Evolutionary conservation across 2,113 vertebrate species (phyloP), one percentile per base, ranked within the genome.

Genomic region (Andinoacara biseriatus): DNA sequence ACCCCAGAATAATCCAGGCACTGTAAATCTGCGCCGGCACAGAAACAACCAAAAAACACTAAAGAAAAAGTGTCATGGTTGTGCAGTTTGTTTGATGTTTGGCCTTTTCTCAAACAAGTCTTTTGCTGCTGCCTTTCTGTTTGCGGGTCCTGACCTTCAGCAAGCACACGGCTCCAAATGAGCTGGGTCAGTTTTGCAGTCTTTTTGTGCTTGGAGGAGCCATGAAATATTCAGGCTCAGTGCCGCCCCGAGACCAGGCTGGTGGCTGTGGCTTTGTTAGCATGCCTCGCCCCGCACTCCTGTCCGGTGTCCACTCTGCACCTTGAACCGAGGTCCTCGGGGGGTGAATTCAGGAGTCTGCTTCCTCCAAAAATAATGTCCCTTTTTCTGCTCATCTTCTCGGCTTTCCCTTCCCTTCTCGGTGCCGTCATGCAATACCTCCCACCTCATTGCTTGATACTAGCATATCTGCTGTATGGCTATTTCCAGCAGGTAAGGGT

Each of bases 161-260:
- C 86, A 75, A 83, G 63, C 74, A n/a, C 78, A 33, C 26, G 33
- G 82, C 88, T 90, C 87, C 88, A 94, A 93, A 94, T 75, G 87
- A 93, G 94, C 93, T 92, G 91, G 95, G 95, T 95, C 95, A 96
- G 95, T 96, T 97, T 96, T 96, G 96, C 95, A 96, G 97, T 97
- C 96, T 96, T 97, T 97, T 97, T 97, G 97, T 97, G 97, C 97
- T 98, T 87, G 96, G 92, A 97, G 97, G 96, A 97, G 90, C 97
- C 97, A 98, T 99, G 95, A 98, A 99, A 99, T 97, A 98, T 98
- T 98, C 96, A 98, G 95, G 91, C 95, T 96, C 91, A 91, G 94
- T 95, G 96, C 96, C 97, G 97, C 97, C 96, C 95, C 95, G 96
- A 97, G 96, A 97, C 96, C 96, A 96, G 96, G 96, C 97, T 98